Conservation (phyloP, 1,140 invertebrate species). For the Ceratoteleas bidentatus region DNA sequence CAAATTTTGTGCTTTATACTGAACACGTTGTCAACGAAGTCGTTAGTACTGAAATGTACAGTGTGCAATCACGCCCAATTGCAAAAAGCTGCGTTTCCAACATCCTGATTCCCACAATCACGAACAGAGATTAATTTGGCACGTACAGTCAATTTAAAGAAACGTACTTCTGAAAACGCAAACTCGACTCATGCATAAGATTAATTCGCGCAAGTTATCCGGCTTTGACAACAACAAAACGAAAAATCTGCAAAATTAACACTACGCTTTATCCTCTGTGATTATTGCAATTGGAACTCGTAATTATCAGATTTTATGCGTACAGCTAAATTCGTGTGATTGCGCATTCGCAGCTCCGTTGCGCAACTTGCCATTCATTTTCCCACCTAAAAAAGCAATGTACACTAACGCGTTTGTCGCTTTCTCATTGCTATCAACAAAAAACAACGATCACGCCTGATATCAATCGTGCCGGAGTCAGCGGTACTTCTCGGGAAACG, state of each 20-base stretch:
- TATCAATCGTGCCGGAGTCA: too few relatives aligned
- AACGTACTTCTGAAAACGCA: neutral
- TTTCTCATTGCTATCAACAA: too few relatives aligned
- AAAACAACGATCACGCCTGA: too few relatives aligned
- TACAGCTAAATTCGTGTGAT: slow-evolving; percentile 32
- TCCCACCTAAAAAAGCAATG: neutral
- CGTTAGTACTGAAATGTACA: too few relatives aligned
- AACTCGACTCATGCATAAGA: slow-evolving; percentile 43
- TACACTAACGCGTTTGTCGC: neutral
- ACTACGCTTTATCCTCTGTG: slow-evolving; percentile 7
- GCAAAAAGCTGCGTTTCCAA: slow-evolving; percentile 18
- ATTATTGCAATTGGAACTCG: slow-evolving; percentile 53
- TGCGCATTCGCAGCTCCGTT: slow-evolving; percentile 24
- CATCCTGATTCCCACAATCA: slow-evolving; percentile 3
- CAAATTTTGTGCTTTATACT: too few relatives aligned
- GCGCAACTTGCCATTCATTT: slow-evolving; percentile 17
- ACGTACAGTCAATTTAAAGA: slow-evolving; percentile 31
- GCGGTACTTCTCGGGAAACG: too few relatives aligned
- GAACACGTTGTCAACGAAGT: too few relatives aligned
- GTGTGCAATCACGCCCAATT: neutral
- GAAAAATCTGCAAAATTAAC: neutral
- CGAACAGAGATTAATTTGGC: slow-evolving; percentile 37
- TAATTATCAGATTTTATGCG: slow-evolving; percentile 57
- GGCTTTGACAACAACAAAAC: too few relatives aligned
- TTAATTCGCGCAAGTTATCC: neutral